phyloP scores from a whole-genome alignment of 2,797 vertebrate species.

The Characodon lateralis region DNA sequence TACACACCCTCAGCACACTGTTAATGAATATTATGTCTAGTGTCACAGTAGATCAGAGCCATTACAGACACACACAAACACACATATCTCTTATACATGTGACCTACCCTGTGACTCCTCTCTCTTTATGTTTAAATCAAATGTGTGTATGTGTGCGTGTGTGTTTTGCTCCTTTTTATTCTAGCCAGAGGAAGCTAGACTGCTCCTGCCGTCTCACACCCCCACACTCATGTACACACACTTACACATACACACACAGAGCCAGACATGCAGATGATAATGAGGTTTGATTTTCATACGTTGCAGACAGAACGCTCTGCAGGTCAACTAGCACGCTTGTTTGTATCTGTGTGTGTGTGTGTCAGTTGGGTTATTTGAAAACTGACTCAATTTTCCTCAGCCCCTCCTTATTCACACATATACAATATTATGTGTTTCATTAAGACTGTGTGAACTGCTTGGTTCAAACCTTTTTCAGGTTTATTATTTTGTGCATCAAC shows the following conservation, averaged over 20 bases:
- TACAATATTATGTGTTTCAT: neutral
- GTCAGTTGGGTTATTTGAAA: slow-evolving; percentile 9
- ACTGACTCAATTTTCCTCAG: neutral
- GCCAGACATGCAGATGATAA: slow-evolving; percentile 78
- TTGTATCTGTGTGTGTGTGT: slow-evolving; percentile 4
- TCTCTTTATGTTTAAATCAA: slow-evolving; percentile 70
- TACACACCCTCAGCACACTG: slow-evolving; percentile 22
- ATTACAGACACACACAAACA: slow-evolving; percentile 29
- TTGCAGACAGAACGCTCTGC: slow-evolving; percentile 76
- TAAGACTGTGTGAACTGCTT: neutral
- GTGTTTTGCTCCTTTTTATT: slow-evolving; percentile 49
- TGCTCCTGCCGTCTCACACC: slow-evolving; percentile 10
- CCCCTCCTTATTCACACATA: slow-evolving; percentile 20
- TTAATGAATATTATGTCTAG: slow-evolving; percentile 62
- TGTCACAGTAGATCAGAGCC: slow-evolving; percentile 47
- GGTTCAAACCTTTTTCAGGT: neutral
- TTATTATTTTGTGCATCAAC: neutral
- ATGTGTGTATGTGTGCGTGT: slow-evolving; percentile 40
- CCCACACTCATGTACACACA: slow-evolving; percentile 31
- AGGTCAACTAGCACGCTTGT: slow-evolving; percentile 46
- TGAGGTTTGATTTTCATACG: slow-evolving; percentile 82
- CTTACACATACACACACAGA: slow-evolving; percentile 32
- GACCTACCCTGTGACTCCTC: slow-evolving; percentile 58
- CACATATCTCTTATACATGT: slow-evolving; percentile 27
- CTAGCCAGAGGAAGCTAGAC: neutral